Conservation (phyloP, 2,113 vertebrate genomes). For the Bolborhynchus lineola region DNA sequence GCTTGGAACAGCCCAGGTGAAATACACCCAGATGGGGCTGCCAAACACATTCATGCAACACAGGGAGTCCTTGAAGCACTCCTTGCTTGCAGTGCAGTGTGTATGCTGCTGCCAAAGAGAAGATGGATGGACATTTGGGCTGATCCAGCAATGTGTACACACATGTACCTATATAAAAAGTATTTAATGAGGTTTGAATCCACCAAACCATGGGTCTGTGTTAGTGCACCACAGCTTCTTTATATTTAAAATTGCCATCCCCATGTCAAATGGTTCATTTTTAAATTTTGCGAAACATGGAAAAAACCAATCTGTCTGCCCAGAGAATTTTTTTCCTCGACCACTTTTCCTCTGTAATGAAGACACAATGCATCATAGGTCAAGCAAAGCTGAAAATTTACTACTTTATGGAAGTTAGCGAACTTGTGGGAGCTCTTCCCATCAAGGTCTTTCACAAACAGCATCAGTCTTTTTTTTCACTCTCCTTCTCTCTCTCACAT, state of each 20-base stretch:
- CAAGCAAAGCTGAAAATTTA: not conserved
- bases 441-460: not conserved
- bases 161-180: rapidly evolving
- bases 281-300: not conserved
- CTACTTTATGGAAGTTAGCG: not conserved
- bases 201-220: not conserved
- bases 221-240: not conserved
- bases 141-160: not conserved
- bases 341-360: not conserved
- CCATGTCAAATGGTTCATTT: not conserved
- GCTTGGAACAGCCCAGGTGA: not conserved
- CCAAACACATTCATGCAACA: not conserved
- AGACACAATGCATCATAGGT: not conserved
- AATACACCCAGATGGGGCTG: not conserved
- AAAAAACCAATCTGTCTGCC: not conserved
- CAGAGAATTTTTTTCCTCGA: not conserved
- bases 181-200: not conserved
- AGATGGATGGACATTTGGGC: not conserved
- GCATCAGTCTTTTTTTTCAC: not conserved
- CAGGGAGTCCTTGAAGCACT: not conserved
- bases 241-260: not conserved
- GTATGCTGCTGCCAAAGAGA: not conserved
- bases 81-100: not conserved
- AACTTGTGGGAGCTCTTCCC: not conserved
- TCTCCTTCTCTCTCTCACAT: not conserved